phyloP scores from a whole-genome alignment of 2,888 invertebrate species.

The Euplexia lucipara region DNA sequence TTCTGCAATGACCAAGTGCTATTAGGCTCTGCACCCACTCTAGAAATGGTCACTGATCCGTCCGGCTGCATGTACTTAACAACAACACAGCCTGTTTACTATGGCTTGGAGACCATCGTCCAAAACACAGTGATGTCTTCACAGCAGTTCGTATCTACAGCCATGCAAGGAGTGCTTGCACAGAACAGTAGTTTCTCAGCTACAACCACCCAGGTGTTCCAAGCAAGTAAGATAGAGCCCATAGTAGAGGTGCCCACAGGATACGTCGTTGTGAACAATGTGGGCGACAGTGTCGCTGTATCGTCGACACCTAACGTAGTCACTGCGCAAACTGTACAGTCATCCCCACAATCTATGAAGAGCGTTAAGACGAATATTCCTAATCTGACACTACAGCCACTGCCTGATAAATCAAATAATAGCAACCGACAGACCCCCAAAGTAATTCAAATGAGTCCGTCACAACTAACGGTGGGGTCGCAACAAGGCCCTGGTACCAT shows the following conservation, averaged over 20 bases:
- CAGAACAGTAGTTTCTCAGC: slow-evolving; percentile 96
- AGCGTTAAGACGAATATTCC: slow-evolving; percentile 84
- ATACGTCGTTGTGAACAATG: slow-evolving; percentile 93
- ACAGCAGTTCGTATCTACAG: slow-evolving; percentile 95
- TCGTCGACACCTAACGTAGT: slow-evolving; percentile 86
- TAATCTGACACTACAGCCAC: slow-evolving; percentile 87
- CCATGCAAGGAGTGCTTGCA: slow-evolving; percentile 95
- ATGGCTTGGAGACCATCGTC: slow-evolving; percentile 96
- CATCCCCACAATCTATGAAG: slow-evolving; percentile 83
- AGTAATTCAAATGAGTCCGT: slow-evolving; percentile 86
- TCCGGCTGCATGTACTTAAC: slow-evolving; percentile 91
- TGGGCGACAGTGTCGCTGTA: slow-evolving; percentile 86
- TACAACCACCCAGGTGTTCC: slow-evolving; percentile 96
- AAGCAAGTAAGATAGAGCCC: slow-evolving; percentile 96
- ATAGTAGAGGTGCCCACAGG: slow-evolving; percentile 94
- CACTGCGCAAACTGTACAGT: slow-evolving; percentile 83
- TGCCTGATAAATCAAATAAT: slow-evolving; percentile 81
- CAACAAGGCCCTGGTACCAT: slow-evolving; percentile 75
- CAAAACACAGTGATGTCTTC: slow-evolving; percentile 98
- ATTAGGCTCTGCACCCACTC: slow-evolving; percentile 91
- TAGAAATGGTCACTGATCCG: slow-evolving; percentile 92
- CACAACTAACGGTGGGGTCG: slow-evolving; percentile 77
- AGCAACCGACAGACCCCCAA: slow-evolving; percentile 85
- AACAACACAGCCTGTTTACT: slow-evolving; percentile 94
- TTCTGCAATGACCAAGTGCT: slow-evolving; percentile 92